A percentile compares a stretch with the other conserved stretches of the same genome.
These are phyloP conservation scores for Falco novaeseelandiae DNA, from an alignment of 2,797 vertebrate species.

Conservation along the genomic window DNA sequence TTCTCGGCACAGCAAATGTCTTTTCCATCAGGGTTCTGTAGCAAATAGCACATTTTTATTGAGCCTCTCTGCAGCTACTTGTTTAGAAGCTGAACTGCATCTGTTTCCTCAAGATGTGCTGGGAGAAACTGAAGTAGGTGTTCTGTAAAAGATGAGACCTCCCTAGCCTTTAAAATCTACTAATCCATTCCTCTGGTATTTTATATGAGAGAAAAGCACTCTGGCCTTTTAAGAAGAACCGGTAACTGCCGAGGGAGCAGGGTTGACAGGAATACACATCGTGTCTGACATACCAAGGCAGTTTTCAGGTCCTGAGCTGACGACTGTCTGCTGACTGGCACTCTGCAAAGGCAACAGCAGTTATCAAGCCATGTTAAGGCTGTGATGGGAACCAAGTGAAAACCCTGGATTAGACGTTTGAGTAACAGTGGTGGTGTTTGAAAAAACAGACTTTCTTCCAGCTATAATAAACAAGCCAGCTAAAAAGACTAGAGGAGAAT, in stretches of 20 bases:
- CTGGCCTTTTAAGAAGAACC: background rate
- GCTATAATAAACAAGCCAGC: background rate
- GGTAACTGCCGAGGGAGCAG: background rate
- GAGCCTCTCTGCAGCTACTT: background rate
- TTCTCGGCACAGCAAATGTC: background rate
- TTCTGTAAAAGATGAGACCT: background rate
- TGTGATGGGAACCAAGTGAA: background rate
- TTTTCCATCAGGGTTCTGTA: slow-evolving; percentile 5
- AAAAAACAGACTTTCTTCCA: background rate
- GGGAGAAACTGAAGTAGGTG: background rate
- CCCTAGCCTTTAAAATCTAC: background rate
- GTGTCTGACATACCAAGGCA: background rate
- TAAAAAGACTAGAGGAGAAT: background rate
- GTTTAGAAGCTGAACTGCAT: background rate
- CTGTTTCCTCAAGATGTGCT: background rate
- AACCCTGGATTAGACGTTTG: background rate
- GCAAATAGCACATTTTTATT: background rate
- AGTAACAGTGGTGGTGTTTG: background rate
- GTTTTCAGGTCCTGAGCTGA: background rate
- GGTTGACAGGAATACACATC: background rate
- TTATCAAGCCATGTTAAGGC: background rate
- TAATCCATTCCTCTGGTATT: background rate
- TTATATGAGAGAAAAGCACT: background rate
- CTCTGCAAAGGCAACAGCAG: background rate
- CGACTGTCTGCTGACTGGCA: background rate